Evolutionary conservation across 2,113 vertebrate genomes (phyloP), one percentile per base, ranked within the genome.

Genomic region (Engystomops pustulosus): DNA sequence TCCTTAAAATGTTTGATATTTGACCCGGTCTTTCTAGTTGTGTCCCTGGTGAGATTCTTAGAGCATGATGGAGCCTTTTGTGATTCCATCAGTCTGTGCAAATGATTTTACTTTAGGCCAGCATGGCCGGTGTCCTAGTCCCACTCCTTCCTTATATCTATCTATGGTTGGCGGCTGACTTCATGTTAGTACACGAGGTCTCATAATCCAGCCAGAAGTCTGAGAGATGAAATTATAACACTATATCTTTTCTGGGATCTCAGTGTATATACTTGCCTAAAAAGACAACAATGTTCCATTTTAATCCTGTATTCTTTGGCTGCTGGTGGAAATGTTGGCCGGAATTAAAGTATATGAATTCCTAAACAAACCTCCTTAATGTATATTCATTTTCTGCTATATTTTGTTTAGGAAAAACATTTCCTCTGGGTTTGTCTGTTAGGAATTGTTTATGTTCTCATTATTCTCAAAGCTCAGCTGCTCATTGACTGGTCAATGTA

Each of bases 391-490:
- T 60, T 78, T 78, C 53, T 78, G 75, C 51, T 60, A 78, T 41
- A 78, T 60, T 58, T 78, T 78, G 75, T 60, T 78, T 78, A 58
- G 75, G 53, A 60, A 78, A 60, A 78, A 78, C 75, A 60, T 78
- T 78, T 78, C 51, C 75, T 78, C 75, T 60, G 51, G 53, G 75
- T 41, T 60, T 23, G 12, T 60, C 51, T 60, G 51, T 38, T 58
- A 78, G 34, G 51, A 58, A 78, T 41, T 78, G 75, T 78, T 78
- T 78, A 78, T 78, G 51, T 78, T 78, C 75, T 60, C 51, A 60
- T 58, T 78, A 41, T 49, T 74, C 44, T 49, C 44, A 49, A 74
- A 30, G 71, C 51, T 78, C 75, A 78, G 75, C 75, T 78, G 75
- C 15, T 78, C 51, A 25, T 60, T 8, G 53, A 38, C 53, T 15